phyloP scores from a whole-genome alignment of 2,113 vertebrate species.

The Neofelis nebulosa region DNA sequence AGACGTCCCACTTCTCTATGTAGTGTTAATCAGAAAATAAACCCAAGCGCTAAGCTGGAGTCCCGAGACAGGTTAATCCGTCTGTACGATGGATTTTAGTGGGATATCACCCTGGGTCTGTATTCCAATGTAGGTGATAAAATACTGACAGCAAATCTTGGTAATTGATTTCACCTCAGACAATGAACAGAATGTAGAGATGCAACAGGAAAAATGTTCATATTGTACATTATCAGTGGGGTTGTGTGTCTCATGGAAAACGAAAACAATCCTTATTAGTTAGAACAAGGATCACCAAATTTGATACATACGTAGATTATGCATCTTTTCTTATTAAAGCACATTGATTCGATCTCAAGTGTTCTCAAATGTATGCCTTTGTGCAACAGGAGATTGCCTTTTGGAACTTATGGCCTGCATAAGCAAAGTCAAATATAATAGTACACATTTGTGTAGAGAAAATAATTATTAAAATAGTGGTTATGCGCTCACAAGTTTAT shows the following conservation, averaged over 20 bases:
- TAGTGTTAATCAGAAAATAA: conserved; percentile 83
- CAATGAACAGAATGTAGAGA: conserved; percentile 54
- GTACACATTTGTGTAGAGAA: conserved; percentile 63
- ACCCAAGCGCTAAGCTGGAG: conserved; percentile 57
- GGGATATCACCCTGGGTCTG: conserved; percentile 69
- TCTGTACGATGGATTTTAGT: conserved; percentile 54
- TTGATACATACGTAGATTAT: conserved; percentile 52
- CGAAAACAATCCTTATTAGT: conserved; percentile 18
- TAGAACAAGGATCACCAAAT: conserved; percentile 50
- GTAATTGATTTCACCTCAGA: conserved; percentile 77
- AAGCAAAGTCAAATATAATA: conserved; percentile 81
- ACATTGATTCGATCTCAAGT: conserved; percentile 62
- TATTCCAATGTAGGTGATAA: conserved; percentile 68
- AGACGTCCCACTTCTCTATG: conserved; percentile 75
- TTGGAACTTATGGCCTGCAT: conserved; percentile 86
- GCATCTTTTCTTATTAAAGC: conserved; percentile 67
- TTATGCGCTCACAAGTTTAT: conserved; percentile 75
- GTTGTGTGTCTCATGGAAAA: not conserved
- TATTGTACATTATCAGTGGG: conserved; percentile 1
- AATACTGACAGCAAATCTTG: conserved; percentile 77
- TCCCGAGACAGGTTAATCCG: conserved; percentile 46
- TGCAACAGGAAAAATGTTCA: conserved; percentile 28
- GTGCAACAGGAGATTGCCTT: conserved; percentile 65
- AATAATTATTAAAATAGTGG: conserved; percentile 81
- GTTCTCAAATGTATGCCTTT: conserved; percentile 53